Evolutionary conservation across 2,888 invertebrate species (phyloP), one percentile per base, ranked within the genome.

Genomic region (Ganaspis brasiliensis): DNA sequence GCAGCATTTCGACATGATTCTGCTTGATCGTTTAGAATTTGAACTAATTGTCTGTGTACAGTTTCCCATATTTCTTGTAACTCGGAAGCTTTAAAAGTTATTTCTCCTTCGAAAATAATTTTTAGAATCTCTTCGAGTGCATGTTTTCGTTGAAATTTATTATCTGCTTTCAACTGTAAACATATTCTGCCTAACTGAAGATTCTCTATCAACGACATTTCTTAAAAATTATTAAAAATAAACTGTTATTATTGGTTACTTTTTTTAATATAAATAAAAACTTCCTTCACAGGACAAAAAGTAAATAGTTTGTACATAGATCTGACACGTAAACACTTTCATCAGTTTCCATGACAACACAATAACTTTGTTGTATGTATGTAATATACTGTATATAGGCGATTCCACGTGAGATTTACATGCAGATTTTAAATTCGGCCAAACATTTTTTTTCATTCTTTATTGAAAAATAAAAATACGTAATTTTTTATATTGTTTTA

Each of bases 1-100:
- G 94, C 92, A 70, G 91, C 89, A 81, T 95, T 94, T 75, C 95
- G 92, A 81, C 95, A 95, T 0, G 92, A 92, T 91, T 96, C 96
- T 0, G 94, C 92, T 55, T 92, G 90, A 89, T 96, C 96, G 77
- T 92, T 91, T 49, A 93, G 85, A 19, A 92, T 91, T 83, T 92
- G 92, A 8, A 93, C 84, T 16, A 93, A 79, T 76, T 92, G 89
- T 80, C 92, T 92, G 75, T 93, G 92, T 35, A 92, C 89, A 77
- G 87, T 90, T 71, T 91, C 90, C 89, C 93, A 93, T 3, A 87
- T 77, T 37, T 91, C 91, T 1, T 92, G 83, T 75, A 93, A 92
- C 77, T 92, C 92, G 31, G 90, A 86, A 59, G 89, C 89, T 56
- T 93, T 77, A 19, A 75, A 55, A 19, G 26, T 55, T 61, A 81